Conservation (phyloP, 2,888 invertebrate species). For the Girardia tigrina region DNA sequence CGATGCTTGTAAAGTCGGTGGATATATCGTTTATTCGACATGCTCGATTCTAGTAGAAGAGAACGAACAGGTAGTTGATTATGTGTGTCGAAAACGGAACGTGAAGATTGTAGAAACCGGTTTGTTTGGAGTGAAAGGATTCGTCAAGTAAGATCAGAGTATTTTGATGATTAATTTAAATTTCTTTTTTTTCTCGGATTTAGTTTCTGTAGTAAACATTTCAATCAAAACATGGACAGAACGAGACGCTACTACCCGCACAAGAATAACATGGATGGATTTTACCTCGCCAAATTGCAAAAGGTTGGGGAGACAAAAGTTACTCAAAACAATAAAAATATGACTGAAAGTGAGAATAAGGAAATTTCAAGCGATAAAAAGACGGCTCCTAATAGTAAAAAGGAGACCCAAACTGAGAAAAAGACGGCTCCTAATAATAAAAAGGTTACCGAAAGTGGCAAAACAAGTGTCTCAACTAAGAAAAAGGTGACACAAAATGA, state of each 20-base stretch:
- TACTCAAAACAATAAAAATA: too few species aligned
- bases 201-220: constrained; percentile 50
- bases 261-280: constrained; percentile 96
- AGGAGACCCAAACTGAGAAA: too few species aligned
- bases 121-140: constrained; percentile 84
- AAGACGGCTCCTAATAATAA: too few species aligned
- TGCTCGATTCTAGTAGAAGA: constrained; percentile 95
- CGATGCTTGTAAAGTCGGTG: constrained; percentile 77
- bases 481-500: too few species aligned
- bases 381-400: too few species aligned
- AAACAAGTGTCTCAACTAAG: too few species aligned
- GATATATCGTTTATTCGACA: constrained; percentile 91
- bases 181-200: constrained; percentile 1
- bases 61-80: constrained; percentile 92
- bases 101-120: constrained; percentile 85
- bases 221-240: constrained; percentile 71
- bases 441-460: too few species aligned
- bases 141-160: constrained; percentile 59
- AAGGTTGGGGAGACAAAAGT: constrained; percentile 58
- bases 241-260: constrained; percentile 79
- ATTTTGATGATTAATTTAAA: background rate
- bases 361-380: too few species aligned
- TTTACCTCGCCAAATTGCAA: constrained; percentile 91
- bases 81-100: constrained; percentile 71
- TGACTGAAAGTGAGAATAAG: too few species aligned